Base-by-base conservation (phyloP, 2,888 invertebrate species). In the Drosophila putrida region DNA sequence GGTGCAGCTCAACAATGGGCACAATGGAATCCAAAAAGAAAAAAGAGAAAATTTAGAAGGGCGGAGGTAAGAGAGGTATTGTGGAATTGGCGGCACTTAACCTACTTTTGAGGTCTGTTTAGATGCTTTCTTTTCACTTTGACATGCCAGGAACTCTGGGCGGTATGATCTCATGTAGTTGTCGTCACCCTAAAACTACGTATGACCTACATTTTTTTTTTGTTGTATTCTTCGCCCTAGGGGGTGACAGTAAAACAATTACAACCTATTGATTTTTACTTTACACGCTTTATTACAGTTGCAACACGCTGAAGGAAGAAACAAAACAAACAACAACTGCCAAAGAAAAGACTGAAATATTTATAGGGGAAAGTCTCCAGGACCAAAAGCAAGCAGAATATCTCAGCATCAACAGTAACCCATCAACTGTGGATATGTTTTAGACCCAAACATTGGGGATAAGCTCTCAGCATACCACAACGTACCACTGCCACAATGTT, bases 401-500 rank as follows among this genome's bases (percentile, higher is more conserved):
- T 44, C 38, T 43, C 39, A 46, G 27, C 38, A 64, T 27, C 36
- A 50, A 41, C 31, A 20, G 36, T 13, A 44, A 31, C 4, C 15
- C 44, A 47, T 27, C 47, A 28, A 53, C 25, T 11, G 36, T 43
- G 75, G 62, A 59, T 25, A 76, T 76, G 79, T 75, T 79, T 59
- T 70, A 64, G 35, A 33, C 6, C 47, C 43, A 33, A 44, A 28
- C 9, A 13, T 41, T 61, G 47, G 36, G 39, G 41, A 35, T 15
- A 63, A 54, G 25, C 31, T 39, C 10, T 11, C 43, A 31, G 47
- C 27, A 62, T 49, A 41, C 35, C 59, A 54, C 59, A 75, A 73
- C 63, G 67, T 41, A 67, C 20, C 20, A 4, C 33, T 33, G 54
- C 54, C 54, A 38, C 62, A 57, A 92, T 92, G 92, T 92, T 91